Evolutionary conservation across 2,888 invertebrate species (phyloP).

Genomic region (Chalcosyrphus nemorum): DNA sequence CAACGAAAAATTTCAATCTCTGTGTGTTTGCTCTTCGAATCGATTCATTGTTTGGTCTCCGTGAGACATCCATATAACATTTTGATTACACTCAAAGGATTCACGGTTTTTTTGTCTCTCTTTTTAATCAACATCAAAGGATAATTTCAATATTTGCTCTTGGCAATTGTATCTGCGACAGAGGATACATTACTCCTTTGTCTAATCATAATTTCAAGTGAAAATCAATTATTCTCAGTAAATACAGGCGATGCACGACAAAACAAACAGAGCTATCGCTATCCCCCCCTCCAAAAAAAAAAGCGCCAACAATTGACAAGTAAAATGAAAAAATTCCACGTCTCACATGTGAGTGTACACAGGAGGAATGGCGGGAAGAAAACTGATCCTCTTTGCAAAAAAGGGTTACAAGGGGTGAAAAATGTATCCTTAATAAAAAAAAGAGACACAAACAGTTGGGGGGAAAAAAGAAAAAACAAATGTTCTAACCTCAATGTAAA

Average conservation of each 20-base stretch:
- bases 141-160: constrained; percentile 57
- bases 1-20: neutral
- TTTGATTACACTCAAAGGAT: constrained; percentile 7
- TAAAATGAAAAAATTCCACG: constrained; percentile 51
- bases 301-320: constrained; percentile 50
- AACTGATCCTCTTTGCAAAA: constrained; percentile 32
- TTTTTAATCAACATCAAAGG: constrained; percentile 48
- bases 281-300: neutral
- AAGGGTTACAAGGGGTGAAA: constrained; percentile 16
- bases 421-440: constrained; percentile 24
- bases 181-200: neutral
- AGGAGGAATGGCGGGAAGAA: neutral
- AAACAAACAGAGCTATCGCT: neutral
- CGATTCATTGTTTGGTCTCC: constrained; percentile 31
- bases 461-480: constrained; percentile 25
- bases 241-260: neutral
- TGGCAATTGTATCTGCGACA: neutral
- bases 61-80: neutral
- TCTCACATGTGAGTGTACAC: neutral
- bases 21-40: constrained; percentile 43
- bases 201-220: constrained; percentile 28
- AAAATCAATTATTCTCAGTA: constrained; percentile 60
- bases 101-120: neutral
- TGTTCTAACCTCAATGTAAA: constrained; percentile 51
- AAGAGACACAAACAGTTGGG: too few species aligned